These are phyloP conservation scores for Adrianichthys oophorus DNA, from an alignment of 2,797 vertebrate genomes.

Conservation along the genomic window DNA sequence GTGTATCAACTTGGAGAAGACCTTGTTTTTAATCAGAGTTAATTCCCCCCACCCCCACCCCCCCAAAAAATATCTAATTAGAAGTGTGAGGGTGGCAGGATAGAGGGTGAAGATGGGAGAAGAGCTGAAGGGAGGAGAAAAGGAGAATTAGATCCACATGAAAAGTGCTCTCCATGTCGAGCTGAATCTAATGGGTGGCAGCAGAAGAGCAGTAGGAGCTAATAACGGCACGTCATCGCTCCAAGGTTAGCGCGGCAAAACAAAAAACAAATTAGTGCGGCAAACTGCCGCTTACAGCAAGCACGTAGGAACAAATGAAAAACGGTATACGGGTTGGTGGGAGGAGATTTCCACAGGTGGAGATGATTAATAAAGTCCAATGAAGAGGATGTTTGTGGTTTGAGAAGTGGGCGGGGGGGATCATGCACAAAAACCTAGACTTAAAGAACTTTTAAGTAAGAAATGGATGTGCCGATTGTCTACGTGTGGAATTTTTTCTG, in stretches of 20 bases:
- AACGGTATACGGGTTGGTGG: conserved; percentile 23
- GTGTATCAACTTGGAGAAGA: conserved; percentile 50
- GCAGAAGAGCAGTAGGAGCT: conserved; percentile 58
- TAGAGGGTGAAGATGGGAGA: conserved; percentile 10
- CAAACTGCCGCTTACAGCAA: conserved; percentile 18
- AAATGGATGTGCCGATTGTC: too few species aligned
- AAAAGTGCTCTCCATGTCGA: conserved; percentile 73
- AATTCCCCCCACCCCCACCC: conserved; percentile 46
- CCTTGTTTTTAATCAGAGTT: conserved; percentile 77
- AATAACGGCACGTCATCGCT: conserved; percentile 55
- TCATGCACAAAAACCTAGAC: too few species aligned
- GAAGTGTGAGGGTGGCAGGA: conserved; percentile 55
- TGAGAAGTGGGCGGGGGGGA: too few species aligned
- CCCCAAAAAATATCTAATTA: conserved; percentile 73
- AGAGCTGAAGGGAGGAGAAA: conserved; percentile 34
- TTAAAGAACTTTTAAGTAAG: too few species aligned
- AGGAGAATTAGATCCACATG: conserved; percentile 72
- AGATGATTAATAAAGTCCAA: conserved; percentile 48
- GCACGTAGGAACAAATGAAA: conserved; percentile 25
- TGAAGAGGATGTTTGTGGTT: conserved; percentile 1
- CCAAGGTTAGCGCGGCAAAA: conserved; percentile 63
- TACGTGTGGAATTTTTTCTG: too few species aligned
- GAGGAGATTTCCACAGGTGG: conserved; percentile 55
- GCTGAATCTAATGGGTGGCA: conserved; percentile 60
- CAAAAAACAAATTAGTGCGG: conserved; percentile 69